These are phyloP conservation scores for Ploceus nigricollis DNA, from an alignment of 2,113 vertebrate species.

Conservation along the genomic window DNA sequence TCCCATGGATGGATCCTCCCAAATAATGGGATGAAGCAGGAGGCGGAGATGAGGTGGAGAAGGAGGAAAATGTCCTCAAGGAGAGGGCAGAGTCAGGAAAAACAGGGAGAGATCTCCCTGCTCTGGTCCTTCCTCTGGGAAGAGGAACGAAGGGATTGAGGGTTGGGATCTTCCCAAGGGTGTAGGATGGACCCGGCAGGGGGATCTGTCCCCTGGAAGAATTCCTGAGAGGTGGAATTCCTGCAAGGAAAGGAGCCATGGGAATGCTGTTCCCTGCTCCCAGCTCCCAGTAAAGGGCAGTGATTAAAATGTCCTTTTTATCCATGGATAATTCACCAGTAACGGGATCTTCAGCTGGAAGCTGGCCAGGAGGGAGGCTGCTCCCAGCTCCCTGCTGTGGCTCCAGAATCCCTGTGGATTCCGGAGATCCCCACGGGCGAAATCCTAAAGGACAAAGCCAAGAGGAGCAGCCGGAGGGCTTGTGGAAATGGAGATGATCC, in stretches of 20 bases:
- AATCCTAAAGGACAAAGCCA: neutral
- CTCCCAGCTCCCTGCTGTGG: neutral
- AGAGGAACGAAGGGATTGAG: neutral
- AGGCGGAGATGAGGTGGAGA: neutral
- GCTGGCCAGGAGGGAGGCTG: neutral
- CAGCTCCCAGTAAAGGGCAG: neutral
- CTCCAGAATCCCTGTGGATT: neutral
- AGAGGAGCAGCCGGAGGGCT: neutral
- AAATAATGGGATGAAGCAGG: rapidly evolving
- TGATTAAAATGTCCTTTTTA: neutral
- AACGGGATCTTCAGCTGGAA: neutral
- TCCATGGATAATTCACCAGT: constrained; percentile 41
- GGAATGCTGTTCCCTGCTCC: neutral
- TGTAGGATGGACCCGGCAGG: rapidly evolving
- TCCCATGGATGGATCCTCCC: neutral
- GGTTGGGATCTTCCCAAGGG: neutral
- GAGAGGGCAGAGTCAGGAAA: neutral
- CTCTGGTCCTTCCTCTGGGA: neutral
- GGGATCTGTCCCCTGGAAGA: neutral
- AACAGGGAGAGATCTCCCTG: neutral
- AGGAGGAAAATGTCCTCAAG: neutral
- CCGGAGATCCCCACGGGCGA: rapidly evolving
- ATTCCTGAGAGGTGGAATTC: rapidly evolving
- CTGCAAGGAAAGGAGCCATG: neutral
- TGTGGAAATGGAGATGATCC: rapidly evolving